Evolutionary conservation across 2,888 invertebrate species (phyloP), one percentile per base, ranked within the genome.

Genomic region (Tetragnatha montana): DNA sequence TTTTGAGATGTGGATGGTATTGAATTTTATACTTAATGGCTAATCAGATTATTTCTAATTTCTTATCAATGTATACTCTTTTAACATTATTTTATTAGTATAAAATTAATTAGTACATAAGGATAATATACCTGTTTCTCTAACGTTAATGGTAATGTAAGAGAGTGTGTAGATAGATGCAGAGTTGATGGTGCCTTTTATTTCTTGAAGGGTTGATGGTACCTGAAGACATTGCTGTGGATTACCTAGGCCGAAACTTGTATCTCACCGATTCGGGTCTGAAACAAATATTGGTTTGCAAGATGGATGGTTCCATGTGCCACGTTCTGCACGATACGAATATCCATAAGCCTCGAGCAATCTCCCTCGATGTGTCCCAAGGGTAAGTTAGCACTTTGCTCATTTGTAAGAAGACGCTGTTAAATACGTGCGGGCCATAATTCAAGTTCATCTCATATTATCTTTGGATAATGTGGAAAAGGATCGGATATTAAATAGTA

Each of bases 241-340:
- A 93, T 85, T 92, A 92, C 91, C 81, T 92, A 8, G 97, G 96
- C 0, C 95, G 95, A 0, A 97, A 97, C 93, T 95, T 98, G 71
- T 97, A 97, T 93, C 97, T 97, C 93, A 96, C 96, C 2, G 97
- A 97, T 93, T 95, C 95, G 0, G 95, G 95, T 69, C 94, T 95
- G 92, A 95, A 89, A 17, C 81, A 95, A 92, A 96, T 97, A 91
- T 96, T 95, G 0, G 97, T 96, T 2, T 97, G 97, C 92, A 94
- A 94, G 0, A 94, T 94, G n/a, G 95, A 96, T 92, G 97, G 96
- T 0, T 92, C 94, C 7, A 94, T 94, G 71, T 93, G 93, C 14
- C 92, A 93, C 47, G 93, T 93, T 0, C 92, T 94, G 6, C 92
- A 94, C 85, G 90, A 92, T 12, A 51, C 22, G 1, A 84, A 87